phyloP scores from a whole-genome alignment of 1,140 invertebrate genomes.

The Drosophila cardini region DNA sequence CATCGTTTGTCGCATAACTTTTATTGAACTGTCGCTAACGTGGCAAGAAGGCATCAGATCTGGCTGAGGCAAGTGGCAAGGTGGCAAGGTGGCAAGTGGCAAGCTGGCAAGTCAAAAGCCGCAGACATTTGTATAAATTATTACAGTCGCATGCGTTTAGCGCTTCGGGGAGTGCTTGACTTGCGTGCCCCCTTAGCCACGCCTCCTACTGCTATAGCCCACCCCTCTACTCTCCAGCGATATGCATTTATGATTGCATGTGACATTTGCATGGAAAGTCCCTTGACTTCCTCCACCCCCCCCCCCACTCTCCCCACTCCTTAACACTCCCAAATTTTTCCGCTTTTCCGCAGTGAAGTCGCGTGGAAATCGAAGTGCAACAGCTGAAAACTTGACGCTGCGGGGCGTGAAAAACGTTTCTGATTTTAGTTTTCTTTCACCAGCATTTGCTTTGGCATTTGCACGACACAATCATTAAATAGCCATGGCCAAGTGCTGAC shows the following conservation, averaged over 20 bases:
- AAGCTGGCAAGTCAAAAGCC: slow-evolving; percentile 79
- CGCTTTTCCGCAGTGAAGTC: slow-evolving; percentile 14
- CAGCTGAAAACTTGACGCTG: slow-evolving; percentile 34
- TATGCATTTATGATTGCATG: slow-evolving; percentile 79
- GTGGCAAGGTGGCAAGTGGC: slow-evolving; percentile 68
- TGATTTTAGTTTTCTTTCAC: slow-evolving; percentile 34
- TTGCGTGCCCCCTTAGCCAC: slow-evolving; percentile 6
- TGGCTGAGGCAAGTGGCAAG: background rate
- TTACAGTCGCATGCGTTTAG: slow-evolving; percentile 56
- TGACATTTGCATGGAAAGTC: slow-evolving; percentile 65
- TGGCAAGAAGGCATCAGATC: background rate
- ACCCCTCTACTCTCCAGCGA: slow-evolving; percentile 30
- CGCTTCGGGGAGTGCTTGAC: slow-evolving; percentile 33
- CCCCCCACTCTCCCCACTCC: slow-evolving; percentile 2
- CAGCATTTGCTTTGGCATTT: slow-evolving; percentile 63
- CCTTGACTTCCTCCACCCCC: slow-evolving; percentile 9
- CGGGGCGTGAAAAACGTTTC: slow-evolving; percentile 38
- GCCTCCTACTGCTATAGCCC: no score
- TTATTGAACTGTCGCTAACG: slow-evolving; percentile 74
- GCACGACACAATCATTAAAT: slow-evolving; percentile 83
- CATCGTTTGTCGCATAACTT: slow-evolving; percentile 68
- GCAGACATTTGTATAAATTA: slow-evolving; percentile 81
- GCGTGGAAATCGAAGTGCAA: slow-evolving; percentile 46
- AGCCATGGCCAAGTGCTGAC: slow-evolving; percentile 79
- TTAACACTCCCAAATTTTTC: background rate